Conservation (phyloP, 2,888 invertebrate species). For the Rhingia rostrata region DNA sequence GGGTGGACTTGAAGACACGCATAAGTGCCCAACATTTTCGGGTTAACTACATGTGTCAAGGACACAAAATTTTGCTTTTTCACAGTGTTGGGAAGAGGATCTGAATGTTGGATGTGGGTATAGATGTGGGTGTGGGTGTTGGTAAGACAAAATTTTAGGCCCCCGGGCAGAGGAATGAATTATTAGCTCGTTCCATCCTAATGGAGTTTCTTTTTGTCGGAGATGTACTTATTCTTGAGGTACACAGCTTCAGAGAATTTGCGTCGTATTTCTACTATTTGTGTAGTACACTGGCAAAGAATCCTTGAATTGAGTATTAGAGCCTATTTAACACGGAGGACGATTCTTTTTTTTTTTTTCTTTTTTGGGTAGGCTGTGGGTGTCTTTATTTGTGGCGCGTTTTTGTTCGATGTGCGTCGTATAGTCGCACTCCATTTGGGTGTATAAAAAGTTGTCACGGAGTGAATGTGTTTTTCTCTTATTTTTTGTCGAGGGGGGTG, state of each 20-base stretch:
- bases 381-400: conserved; percentile 3
- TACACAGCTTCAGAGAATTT: conserved; percentile 40
- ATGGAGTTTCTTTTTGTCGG: conserved; percentile 15
- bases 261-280: conserved; percentile 54
- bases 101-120: background rate
- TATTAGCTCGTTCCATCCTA: conserved; percentile 46
- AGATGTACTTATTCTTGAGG: conserved; percentile 37
- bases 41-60: conserved; percentile 74
- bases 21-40: conserved; percentile 68
- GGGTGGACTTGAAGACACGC: conserved; percentile 57
- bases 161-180: conserved; percentile 63
- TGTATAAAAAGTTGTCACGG: conserved; percentile 1
- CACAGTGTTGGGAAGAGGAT: background rate
- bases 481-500: background rate
- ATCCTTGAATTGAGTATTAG: conserved; percentile 56
- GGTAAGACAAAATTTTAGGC: conserved; percentile 26
- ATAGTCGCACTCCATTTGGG: conserved; percentile 33
- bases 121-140: background rate
- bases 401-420: conserved; percentile 49
- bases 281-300: conserved; percentile 6
- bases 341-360: background rate
- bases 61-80: conserved; percentile 37
- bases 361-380: background rate
- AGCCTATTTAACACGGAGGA: conserved; percentile 37
- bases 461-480: background rate